Evolutionary conservation across 2,797 vertebrate genomes (phyloP).

Genomic region (Nyctibius grandis): DNA sequence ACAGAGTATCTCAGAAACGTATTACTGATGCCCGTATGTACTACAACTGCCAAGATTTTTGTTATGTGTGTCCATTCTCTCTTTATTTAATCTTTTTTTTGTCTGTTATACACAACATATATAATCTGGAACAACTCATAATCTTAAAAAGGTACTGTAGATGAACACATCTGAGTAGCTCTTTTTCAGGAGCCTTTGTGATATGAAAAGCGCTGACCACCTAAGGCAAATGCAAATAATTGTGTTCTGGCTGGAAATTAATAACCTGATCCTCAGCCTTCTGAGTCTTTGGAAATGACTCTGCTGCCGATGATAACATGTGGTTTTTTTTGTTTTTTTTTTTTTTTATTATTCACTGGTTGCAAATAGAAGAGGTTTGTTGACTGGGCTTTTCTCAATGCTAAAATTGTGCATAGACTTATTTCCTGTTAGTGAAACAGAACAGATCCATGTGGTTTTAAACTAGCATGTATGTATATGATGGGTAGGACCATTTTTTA

Average conservation of each 20-base stretch:
- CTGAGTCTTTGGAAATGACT: background rate
- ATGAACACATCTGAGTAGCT: background rate
- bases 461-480: background rate
- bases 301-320: background rate
- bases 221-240: background rate
- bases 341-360: background rate
- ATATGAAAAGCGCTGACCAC: background rate
- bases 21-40: background rate
- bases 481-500: background rate
- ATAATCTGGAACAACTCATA: background rate
- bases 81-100: background rate
- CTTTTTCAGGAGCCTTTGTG: background rate
- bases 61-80: background rate
- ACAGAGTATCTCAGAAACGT: background rate
- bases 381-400: background rate
- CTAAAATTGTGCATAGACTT: rapidly evolving
- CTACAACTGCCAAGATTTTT: background rate
- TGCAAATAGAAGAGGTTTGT: background rate
- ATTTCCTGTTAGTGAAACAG: background rate
- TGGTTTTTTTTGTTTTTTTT: background rate
- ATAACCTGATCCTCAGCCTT: background rate
- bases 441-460: background rate
- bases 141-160: background rate
- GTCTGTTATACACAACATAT: background rate
- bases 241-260: background rate